A percentile compares a stretch with the other conserved stretches of the same genome.
Conservation (phyloP, 2,797 vertebrate species). For the Sebastes dallii region DNA sequence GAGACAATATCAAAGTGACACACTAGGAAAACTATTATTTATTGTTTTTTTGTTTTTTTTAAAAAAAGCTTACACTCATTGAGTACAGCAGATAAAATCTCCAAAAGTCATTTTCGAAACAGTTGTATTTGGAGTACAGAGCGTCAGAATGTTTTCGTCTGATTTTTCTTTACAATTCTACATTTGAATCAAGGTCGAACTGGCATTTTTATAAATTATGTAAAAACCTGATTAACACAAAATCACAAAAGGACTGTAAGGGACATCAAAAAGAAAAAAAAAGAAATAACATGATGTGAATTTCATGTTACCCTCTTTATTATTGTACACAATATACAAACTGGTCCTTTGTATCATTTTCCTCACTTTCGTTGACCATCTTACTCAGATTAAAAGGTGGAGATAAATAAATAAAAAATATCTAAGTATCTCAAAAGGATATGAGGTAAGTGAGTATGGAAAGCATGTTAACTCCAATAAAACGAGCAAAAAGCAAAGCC, state of each 20-base stretch:
- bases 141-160: slow-evolving; percentile 71
- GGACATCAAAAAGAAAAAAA: slow-evolving; percentile 83
- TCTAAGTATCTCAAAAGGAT: slow-evolving; percentile 85
- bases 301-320: slow-evolving; percentile 86
- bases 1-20: slow-evolving; percentile 75
- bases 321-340: slow-evolving; percentile 98
- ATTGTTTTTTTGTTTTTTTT: slow-evolving; percentile 85
- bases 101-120: slow-evolving; percentile 92
- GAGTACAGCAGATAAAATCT: slow-evolving; percentile 99
- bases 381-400: slow-evolving; percentile 90
- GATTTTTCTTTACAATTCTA: slow-evolving; percentile 85
- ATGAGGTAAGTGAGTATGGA: slow-evolving; percentile 85
- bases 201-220: slow-evolving; percentile 87
- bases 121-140: slow-evolving; percentile 85
- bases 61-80: slow-evolving; percentile 93
- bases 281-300: slow-evolving; percentile 78
- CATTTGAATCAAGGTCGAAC: slow-evolving; percentile 81
- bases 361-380: slow-evolving; percentile 84
- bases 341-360: slow-evolving; percentile 88
- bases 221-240: slow-evolving; percentile 90
- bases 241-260: slow-evolving; percentile 78
- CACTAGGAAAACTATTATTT: slow-evolving; percentile 99
- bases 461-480: slow-evolving; percentile 71
- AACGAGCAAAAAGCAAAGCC: slow-evolving; percentile 60
- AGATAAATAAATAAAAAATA: slow-evolving; percentile 93